Conservation (phyloP, 92 coral and sea anemone species). For the Pocillopora grandis region DNA sequence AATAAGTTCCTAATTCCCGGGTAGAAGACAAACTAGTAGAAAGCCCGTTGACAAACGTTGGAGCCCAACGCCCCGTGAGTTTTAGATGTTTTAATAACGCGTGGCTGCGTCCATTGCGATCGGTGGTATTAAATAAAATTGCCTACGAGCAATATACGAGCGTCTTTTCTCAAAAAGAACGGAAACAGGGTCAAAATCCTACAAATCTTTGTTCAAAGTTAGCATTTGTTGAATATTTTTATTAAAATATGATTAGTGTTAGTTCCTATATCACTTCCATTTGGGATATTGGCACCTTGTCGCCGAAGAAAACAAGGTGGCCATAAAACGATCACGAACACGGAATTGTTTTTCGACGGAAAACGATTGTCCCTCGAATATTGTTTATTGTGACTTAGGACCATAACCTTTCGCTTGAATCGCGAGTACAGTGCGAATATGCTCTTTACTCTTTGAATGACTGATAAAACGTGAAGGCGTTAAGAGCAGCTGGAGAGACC, state of each 20-base stretch:
- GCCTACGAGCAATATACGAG: not conserved
- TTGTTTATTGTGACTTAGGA: not conserved
- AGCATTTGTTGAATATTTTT: conserved; percentile 38
- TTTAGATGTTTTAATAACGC: not conserved
- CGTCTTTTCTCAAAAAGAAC: not conserved
- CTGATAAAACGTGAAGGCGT: conserved; percentile 21
- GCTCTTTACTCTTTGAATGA: conserved; percentile 14
- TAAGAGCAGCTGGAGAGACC: conserved; percentile 38
- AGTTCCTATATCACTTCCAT: conserved; percentile 23
- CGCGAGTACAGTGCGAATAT: not conserved
- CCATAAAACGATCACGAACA: conserved; percentile 18
- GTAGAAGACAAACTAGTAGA: not conserved
- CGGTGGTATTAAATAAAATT: not conserved
- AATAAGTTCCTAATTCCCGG: conserved; percentile 4
- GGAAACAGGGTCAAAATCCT: not conserved
- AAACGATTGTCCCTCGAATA: not conserved
- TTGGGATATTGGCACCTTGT: conserved; percentile 38
- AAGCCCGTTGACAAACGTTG: not conserved
- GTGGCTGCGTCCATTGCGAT: conserved; percentile 8
- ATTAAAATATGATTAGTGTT: conserved; percentile 15
- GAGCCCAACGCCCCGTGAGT: not conserved
- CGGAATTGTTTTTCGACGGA: not conserved
- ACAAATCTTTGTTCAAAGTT: conserved; percentile 23
- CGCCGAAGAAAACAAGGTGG: conserved; percentile 31
- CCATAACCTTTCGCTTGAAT: not conserved